These are phyloP conservation scores for Aricia artaxerxes DNA, from an alignment of 2,888 invertebrate species.

Conservation along the genomic window DNA sequence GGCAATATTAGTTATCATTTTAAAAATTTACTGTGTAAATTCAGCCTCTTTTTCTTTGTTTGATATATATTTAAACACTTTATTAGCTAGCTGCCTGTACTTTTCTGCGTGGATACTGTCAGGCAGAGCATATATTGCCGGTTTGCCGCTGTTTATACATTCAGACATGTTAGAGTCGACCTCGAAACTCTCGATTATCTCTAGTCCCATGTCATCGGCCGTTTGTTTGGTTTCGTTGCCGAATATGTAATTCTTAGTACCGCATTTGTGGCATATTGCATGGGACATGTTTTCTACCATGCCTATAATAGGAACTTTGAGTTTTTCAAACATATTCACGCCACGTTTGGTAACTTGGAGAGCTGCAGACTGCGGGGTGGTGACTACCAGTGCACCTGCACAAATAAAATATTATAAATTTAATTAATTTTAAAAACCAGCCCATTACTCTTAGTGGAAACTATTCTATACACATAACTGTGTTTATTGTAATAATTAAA, in stretches of 20 bases:
- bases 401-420: constrained; percentile 33
- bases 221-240: constrained; percentile 83
- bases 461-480: not conserved
- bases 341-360: constrained; percentile 92
- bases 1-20: not conserved
- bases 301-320: constrained; percentile 92
- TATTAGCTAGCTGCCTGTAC: constrained; percentile 69
- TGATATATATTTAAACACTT: constrained; percentile 70
- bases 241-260: constrained; percentile 86
- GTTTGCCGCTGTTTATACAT: constrained; percentile 87
- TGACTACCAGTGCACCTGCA: constrained; percentile 91
- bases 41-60: constrained; percentile 59
- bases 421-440: not conserved
- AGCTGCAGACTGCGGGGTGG: constrained; percentile 95
- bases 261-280: constrained; percentile 88
- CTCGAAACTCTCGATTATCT: constrained; percentile 86
- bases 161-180: constrained; percentile 85
- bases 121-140: constrained; percentile 85
- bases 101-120: constrained; percentile 76
- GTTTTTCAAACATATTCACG: constrained; percentile 91
- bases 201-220: constrained; percentile 83
- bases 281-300: constrained; percentile 95
- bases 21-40: constrained; percentile 49
- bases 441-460: not conserved
- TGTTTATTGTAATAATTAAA: too few relatives aligned